Evolutionary conservation across 2,113 vertebrate species (phyloP).

Genomic region (Bostrychus sinensis): DNA sequence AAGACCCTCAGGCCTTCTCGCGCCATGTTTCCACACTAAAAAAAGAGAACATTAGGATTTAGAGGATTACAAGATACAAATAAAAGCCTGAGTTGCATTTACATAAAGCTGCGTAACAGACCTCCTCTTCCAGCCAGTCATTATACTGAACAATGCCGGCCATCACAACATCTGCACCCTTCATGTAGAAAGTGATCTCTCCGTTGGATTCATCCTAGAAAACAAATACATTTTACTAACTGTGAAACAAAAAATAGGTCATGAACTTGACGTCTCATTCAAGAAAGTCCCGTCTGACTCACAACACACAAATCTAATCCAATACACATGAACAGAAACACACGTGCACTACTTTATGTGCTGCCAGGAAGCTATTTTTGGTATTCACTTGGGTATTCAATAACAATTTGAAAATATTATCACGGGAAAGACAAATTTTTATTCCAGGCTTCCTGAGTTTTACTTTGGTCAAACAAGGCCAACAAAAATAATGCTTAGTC

Average conservation of each 20-base stretch:
- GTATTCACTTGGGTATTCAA: conserved; percentile 30
- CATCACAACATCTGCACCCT: conserved; percentile 96
- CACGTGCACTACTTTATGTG: conserved; percentile 7
- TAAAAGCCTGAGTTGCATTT: neutral
- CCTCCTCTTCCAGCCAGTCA: conserved; percentile 98
- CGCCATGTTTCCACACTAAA: conserved; percentile 97
- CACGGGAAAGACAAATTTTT: conserved; percentile 76
- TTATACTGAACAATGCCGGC: conserved; percentile 96
- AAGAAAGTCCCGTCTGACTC: neutral
- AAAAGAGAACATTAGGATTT: conserved; percentile 30
- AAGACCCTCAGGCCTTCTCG: conserved; percentile 94
- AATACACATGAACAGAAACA: neutral
- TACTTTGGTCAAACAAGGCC: conserved; percentile 56
- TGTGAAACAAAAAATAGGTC: neutral
- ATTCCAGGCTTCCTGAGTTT: conserved; percentile 78
- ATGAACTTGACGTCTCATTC: neutral
- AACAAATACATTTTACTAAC: neutral
- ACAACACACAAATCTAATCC: neutral
- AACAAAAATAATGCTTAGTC: conserved; percentile 82
- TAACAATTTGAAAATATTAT: conserved; percentile 72
- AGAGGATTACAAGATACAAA: neutral
- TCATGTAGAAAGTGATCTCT: conserved; percentile 98
- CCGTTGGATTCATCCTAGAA: conserved; percentile 91
- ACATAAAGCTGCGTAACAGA: conserved; percentile 38
- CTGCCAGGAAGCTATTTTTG: conserved; percentile 61